Evolutionary conservation across 1,140 invertebrate species (phyloP).

Genomic region (Oedothorax gibbosus): DNA sequence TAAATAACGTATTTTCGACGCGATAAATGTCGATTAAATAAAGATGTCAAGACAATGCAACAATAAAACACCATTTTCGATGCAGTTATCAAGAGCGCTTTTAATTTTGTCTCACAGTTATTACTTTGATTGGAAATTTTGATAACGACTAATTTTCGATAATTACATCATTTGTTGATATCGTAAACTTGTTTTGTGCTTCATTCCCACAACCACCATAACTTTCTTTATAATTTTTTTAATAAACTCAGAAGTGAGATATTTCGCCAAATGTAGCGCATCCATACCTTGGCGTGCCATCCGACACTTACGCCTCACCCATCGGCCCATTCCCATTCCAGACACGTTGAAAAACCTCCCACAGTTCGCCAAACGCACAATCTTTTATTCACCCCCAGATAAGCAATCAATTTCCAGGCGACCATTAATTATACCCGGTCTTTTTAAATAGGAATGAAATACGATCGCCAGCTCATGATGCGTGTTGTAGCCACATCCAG

Average conservation of each 20-base stretch:
- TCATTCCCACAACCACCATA: not conserved
- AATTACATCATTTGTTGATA: not conserved
- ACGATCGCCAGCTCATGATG: conserved; percentile 42
- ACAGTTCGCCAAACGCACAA: conserved; percentile 46
- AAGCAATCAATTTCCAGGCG: conserved; percentile 49
- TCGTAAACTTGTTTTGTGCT: not conserved
- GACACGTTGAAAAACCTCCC: conserved; percentile 54
- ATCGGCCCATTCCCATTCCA: conserved; percentile 31
- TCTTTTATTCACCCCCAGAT: conserved; percentile 51
- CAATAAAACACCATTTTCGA: too few relatives aligned
- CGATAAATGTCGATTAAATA: too few relatives aligned
- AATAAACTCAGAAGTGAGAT: not conserved
- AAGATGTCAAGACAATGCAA: too few relatives aligned
- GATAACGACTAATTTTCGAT: too few relatives aligned
- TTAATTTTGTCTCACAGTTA: too few relatives aligned
- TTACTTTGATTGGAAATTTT: too few relatives aligned
- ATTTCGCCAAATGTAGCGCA: conserved; percentile 9
- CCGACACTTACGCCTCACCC: conserved; percentile 35
- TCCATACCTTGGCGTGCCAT: conserved; percentile 21
- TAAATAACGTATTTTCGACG: too few relatives aligned
- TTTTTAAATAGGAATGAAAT: conserved; percentile 49
- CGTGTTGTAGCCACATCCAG: conserved; percentile 42
- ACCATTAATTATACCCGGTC: conserved; percentile 48
- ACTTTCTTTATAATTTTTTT: not conserved
- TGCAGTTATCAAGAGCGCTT: too few relatives aligned